These are phyloP conservation scores for Parnassius orleans DNA, from an alignment of 2,888 invertebrate genomes.

Conservation along the genomic window DNA sequence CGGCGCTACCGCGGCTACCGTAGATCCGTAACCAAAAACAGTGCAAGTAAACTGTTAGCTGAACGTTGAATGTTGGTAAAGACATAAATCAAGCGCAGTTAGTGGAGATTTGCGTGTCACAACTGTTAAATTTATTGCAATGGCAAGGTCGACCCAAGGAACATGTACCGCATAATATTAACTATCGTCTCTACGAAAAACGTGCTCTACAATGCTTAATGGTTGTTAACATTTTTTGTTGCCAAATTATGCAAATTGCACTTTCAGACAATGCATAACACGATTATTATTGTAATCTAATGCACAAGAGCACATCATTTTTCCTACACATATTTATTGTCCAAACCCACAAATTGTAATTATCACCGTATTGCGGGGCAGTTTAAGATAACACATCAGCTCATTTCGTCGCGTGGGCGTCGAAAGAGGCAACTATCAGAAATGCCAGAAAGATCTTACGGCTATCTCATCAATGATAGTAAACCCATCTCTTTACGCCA, in stretches of 20 bases:
- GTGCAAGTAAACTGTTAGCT: constrained; percentile 47
- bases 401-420: too few species aligned
- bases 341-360: too few species aligned
- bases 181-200: constrained; percentile 18
- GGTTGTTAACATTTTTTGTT: constrained; percentile 3
- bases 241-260: constrained; percentile 4
- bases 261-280: not conserved
- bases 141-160: constrained; percentile 57
- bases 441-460: too few species aligned
- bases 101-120: constrained; percentile 72
- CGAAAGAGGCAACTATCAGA: too few species aligned
- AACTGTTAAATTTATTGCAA: constrained; percentile 62
- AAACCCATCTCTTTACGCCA: too few species aligned
- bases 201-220: not conserved
- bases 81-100: constrained; percentile 65
- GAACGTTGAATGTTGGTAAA: constrained; percentile 36
- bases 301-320: too few species aligned
- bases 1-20: not conserved
- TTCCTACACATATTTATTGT: too few species aligned
- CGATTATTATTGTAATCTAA: too few species aligned
- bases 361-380: too few species aligned
- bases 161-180: constrained; percentile 30
- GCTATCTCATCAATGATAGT: too few species aligned
- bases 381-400: too few species aligned
- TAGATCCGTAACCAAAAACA: constrained; percentile 37